A percentile compares a stretch with the other conserved stretches of the same genome.
Conservation (phyloP, 2,888 invertebrate genomes). For the Laspeyria flexula region DNA sequence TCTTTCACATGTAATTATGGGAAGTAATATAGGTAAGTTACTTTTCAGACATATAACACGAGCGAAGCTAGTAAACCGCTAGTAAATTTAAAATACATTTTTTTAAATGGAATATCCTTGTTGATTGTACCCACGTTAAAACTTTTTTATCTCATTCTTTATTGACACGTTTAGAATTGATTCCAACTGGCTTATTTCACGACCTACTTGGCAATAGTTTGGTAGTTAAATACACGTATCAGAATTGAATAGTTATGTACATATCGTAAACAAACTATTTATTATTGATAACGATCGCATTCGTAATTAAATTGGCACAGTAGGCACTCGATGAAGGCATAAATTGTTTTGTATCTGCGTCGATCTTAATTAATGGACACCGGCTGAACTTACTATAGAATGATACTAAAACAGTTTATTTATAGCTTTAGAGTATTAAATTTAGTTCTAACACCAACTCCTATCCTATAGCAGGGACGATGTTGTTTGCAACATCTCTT, state of each 20-base stretch:
- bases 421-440: background rate
- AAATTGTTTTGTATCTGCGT: slow-evolving; percentile 46
- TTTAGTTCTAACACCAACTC: background rate
- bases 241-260: background rate
- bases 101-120: too few species aligned
- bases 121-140: too few species aligned
- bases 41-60: too few species aligned
- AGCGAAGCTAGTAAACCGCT: too few species aligned
- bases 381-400: slow-evolving; percentile 29
- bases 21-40: too few species aligned
- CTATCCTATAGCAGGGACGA: too few species aligned
- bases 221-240: too few species aligned
- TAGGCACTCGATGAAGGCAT: slow-evolving; percentile 46
- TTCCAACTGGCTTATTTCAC: background rate
- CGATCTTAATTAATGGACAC: slow-evolving; percentile 47
- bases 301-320: slow-evolving; percentile 46
- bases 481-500: too few species aligned
- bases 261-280: slow-evolving; percentile 42
- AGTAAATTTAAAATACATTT: too few species aligned
- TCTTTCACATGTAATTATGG: too few species aligned
- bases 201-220: too few species aligned
- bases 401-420: slow-evolving; percentile 23
- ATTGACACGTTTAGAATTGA: background rate
- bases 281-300: slow-evolving; percentile 42
- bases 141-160: too few species aligned